Percentiles rank a stretch among this genome's conserved stretches.
These are phyloP conservation scores for Acrobasis consociella DNA, from an alignment of 2,888 invertebrate species.

Conservation along the genomic window DNA sequence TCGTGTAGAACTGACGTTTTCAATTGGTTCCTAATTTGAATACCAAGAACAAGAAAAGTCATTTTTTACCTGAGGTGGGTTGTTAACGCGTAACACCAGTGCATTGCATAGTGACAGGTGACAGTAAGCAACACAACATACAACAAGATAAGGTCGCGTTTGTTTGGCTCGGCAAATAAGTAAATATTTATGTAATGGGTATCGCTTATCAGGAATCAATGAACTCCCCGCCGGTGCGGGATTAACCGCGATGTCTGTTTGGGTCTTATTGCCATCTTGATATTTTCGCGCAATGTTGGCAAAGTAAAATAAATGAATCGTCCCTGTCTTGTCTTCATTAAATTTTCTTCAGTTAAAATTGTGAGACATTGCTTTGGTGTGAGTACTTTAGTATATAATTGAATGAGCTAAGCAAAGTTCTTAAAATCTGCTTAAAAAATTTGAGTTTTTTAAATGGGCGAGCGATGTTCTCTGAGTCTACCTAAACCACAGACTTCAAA, in stretches of 20 bases:
- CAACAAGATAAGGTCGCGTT: constrained; percentile 7
- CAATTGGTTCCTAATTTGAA: no score
- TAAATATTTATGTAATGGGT: constrained; percentile 26
- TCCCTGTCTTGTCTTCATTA: no score
- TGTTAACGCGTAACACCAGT: neutral
- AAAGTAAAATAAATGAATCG: no score
- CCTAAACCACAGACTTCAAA: no score
- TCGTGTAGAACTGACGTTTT: no score
- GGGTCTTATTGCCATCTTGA: neutral
- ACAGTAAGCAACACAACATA: constrained; percentile 6
- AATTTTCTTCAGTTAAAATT: no score
- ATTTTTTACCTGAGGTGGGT: neutral
- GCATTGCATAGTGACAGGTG: neutral
- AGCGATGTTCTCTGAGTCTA: no score
- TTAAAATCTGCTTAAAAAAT: no score
- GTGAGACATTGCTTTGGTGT: no score
- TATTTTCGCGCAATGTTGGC: neutral
- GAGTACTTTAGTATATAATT: neutral
- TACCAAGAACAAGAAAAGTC: no score
- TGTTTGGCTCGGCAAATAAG: constrained; percentile 8
- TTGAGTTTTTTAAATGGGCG: no score
- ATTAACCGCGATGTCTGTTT: constrained; percentile 5
- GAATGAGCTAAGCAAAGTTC: neutral
- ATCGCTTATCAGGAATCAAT: constrained; percentile 27
- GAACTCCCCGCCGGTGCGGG: constrained; percentile 20